These are phyloP conservation scores for Cydia strobilella DNA, from an alignment of 1,140 invertebrate genomes.

Conservation along the genomic window DNA sequence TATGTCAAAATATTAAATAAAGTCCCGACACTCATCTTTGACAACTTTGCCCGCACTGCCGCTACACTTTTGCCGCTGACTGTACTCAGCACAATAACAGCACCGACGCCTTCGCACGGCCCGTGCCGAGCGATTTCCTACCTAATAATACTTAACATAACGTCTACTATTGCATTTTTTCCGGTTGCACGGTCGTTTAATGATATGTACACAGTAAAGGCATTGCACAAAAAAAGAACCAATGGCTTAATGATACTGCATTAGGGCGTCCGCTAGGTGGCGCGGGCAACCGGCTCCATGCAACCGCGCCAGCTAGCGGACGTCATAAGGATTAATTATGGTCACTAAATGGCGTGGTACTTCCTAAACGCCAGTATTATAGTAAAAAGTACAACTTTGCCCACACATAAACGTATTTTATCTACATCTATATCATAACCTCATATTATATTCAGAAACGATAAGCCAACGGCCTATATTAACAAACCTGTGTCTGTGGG, in stretches of 20 bases:
- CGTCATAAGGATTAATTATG: too few relatives aligned
- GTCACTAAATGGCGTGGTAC: background rate
- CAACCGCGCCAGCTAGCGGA: too few relatives aligned
- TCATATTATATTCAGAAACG: too few relatives aligned
- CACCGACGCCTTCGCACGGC: background rate
- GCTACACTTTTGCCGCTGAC: background rate
- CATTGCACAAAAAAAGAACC: background rate
- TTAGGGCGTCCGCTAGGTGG: too few relatives aligned
- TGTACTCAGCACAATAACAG: background rate
- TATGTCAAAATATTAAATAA: too few relatives aligned
- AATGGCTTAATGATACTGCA: background rate
- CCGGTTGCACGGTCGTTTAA: background rate
- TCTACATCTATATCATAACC: too few relatives aligned
- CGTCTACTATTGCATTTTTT: conserved; percentile 10
- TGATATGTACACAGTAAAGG: background rate
- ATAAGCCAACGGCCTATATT: too few relatives aligned
- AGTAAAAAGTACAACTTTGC: background rate
- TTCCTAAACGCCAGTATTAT: background rate
- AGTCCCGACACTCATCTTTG: too few relatives aligned
- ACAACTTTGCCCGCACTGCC: too few relatives aligned
- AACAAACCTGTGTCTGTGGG: too few relatives aligned
- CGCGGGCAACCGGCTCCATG: too few relatives aligned
- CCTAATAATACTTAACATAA: conserved; percentile 29
- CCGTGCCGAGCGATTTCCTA: background rate
- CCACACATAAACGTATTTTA: background rate